A percentile compares a stretch with the other conserved stretches of the same genome.
These are phyloP conservation scores for Okapia johnstoni DNA, from an alignment of 2,113 vertebrate species.

Conservation along the genomic window DNA sequence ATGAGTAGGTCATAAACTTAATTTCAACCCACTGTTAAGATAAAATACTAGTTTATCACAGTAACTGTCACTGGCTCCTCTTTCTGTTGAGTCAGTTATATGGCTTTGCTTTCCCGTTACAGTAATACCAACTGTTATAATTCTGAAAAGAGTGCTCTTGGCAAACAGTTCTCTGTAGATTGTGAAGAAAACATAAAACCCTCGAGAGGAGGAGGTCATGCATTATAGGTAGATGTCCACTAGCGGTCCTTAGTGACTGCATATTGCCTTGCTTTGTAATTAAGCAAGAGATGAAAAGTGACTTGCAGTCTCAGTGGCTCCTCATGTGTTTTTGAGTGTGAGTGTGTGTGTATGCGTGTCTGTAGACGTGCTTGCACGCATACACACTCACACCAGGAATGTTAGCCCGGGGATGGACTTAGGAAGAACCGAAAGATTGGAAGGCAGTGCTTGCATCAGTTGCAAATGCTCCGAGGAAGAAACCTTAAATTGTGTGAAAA, in stretches of 20 bases:
- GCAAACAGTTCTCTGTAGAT: conserved; percentile 46
- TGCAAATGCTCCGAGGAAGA: not conserved
- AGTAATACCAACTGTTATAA: conserved; percentile 43
- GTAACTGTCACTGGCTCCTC: conserved; percentile 69
- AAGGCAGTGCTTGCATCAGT: not conserved
- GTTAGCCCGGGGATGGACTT: not conserved
- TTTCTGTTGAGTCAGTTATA: conserved; percentile 71
- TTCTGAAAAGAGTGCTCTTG: conserved; percentile 52
- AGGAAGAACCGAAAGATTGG: not conserved
- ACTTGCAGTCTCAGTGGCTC: conserved; percentile 30
- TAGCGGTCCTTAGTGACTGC: conserved; percentile 81
- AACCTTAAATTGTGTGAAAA: conserved; percentile 21
- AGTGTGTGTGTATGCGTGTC: not conserved
- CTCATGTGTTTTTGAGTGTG: not conserved
- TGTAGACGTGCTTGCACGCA: not conserved
- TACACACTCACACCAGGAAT: not conserved
- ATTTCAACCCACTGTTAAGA: conserved; percentile 60
- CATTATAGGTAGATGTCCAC: conserved; percentile 77
- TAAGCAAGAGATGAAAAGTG: conserved; percentile 74
- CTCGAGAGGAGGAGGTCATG: conserved; percentile 67
- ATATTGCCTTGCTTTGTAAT: conserved; percentile 72
- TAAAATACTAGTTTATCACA: conserved; percentile 55
- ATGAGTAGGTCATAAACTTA: conserved; percentile 74
- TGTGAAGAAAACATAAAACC: conserved; percentile 55
- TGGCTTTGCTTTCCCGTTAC: conserved; percentile 46